Evolutionary conservation across 2,113 vertebrate genomes (phyloP), one percentile per base, ranked within the genome.

Genomic region (Tapirus terrestris): DNA sequence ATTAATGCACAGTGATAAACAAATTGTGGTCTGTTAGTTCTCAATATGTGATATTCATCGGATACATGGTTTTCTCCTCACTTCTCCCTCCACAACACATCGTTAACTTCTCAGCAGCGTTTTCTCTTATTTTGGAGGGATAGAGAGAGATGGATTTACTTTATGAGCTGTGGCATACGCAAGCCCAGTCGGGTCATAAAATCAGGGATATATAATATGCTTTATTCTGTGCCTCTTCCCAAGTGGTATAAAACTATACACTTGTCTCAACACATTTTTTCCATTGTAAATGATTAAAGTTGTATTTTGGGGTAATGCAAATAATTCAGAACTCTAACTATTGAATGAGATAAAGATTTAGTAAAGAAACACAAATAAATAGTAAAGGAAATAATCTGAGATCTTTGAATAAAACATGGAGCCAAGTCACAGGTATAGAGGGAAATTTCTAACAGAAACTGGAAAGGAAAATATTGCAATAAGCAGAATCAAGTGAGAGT

Each of bases 401-500:
- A 39, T 67, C 31, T 89, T 93, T 79, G 21, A 91, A 82, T 89
- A 72, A 88, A 97, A 93, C 8, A 18, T 91, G 70, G 14, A 93
- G 25, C 3, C 2, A 73, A 60, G 8, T 76, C 23, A 45, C 7
- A 87, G 8, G 33, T 77, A 90, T 36, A 13, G 45, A 65, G 29
- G 39, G 6, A 93, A 77, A 84, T 72, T 95, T 91, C 21, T 91
- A 79, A 60, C 36, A 81, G 53, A 97, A 89, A n/a, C 63, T 95
- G 31, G 51, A 81, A 84, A 94, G 31, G 29, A 84, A 93, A 65
- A 91, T 82, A 25, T 48, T 45, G 63, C 5, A 96, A 81, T 56
- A 97, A 97, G 82, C 5, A 96, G 8, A 70, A 91, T 94, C 36
- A 82, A 60, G 92, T 67, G 94, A 95, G 23, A 79, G 8, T 95